Conservation (phyloP, 2,797 vertebrate genomes). For the Paratrypauchen microcephalus region DNA sequence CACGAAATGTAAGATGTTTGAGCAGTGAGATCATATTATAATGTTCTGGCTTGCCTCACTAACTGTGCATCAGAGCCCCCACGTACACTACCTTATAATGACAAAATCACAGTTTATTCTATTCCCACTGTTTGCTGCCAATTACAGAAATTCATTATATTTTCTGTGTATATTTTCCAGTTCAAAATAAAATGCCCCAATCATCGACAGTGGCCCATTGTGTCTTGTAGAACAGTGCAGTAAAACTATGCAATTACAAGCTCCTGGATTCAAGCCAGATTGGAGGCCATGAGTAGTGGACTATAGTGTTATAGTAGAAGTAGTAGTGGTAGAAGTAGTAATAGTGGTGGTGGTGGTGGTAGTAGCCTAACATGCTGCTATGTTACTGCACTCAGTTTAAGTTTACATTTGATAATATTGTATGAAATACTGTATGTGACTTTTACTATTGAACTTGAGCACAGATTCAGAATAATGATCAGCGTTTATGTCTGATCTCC, state of each 20-base stretch:
- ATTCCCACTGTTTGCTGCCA: background rate
- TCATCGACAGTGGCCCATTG: background rate
- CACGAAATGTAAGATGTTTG: constrained; percentile 1
- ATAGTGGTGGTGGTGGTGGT: too few species aligned
- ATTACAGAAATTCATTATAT: too few species aligned
- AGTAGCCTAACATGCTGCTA: background rate
- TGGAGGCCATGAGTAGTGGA: background rate
- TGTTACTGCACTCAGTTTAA: background rate
- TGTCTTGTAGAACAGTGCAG: background rate
- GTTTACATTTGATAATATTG: background rate
- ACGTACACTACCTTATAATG: background rate
- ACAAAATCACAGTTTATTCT: background rate
- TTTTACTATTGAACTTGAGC: too few species aligned
- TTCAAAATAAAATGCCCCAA: too few species aligned
- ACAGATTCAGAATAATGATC: background rate
- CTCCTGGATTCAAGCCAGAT: background rate
- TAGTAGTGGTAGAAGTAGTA: too few species aligned
- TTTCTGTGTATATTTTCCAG: too few species aligned
- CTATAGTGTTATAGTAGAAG: background rate
- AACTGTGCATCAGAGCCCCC: background rate
- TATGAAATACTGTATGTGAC: too few species aligned
- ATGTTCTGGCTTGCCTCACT: constrained; percentile 2
- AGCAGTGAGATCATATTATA: constrained; percentile 1
- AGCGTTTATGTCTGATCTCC: background rate
- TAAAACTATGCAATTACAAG: constrained; percentile 1